phyloP scores from a whole-genome alignment of 2,113 vertebrate genomes.

The Ranitomeya variabilis region DNA sequence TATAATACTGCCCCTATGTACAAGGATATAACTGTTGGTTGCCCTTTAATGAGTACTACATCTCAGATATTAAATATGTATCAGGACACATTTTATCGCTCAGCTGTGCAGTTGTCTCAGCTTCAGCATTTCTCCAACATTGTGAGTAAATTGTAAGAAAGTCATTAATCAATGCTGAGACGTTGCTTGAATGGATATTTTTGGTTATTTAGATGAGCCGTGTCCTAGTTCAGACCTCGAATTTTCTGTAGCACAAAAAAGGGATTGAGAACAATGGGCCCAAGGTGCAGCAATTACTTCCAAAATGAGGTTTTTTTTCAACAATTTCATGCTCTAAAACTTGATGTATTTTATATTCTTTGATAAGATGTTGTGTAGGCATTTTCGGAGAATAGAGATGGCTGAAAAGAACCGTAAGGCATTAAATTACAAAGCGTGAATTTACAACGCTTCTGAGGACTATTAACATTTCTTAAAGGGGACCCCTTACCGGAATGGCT shows the following conservation, averaged over 20 bases:
- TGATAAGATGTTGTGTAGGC: slow-evolving; percentile 40
- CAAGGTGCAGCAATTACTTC: slow-evolving; percentile 43
- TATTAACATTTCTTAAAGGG: not conserved
- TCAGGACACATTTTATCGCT: not conserved
- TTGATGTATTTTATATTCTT: slow-evolving; percentile 44
- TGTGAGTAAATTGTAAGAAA: slow-evolving; percentile 33
- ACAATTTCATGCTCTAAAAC: slow-evolving; percentile 54
- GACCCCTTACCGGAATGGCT: not conserved
- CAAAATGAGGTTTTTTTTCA: slow-evolving; percentile 42
- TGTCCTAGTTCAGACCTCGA: slow-evolving; percentile 23
- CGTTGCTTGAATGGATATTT: slow-evolving; percentile 5
- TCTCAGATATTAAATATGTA: not conserved
- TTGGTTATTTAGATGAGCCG: slow-evolving; percentile 14
- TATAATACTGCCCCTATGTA: not conserved
- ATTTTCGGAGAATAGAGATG: not conserved
- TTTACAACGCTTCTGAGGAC: not conserved
- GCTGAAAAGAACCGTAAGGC: slow-evolving; percentile 32
- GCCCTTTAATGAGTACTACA: not conserved
- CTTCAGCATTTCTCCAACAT: slow-evolving; percentile 3
- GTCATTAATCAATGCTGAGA: slow-evolving; percentile 49
- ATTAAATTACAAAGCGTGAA: slow-evolving; percentile 32
- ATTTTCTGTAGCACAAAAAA: slow-evolving; percentile 35
- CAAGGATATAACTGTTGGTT: not conserved
- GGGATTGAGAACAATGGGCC: slow-evolving; percentile 33
- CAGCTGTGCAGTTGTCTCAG: not conserved